Conservation (phyloP, 2,888 invertebrate genomes). For the Neoascia interrupta region DNA sequence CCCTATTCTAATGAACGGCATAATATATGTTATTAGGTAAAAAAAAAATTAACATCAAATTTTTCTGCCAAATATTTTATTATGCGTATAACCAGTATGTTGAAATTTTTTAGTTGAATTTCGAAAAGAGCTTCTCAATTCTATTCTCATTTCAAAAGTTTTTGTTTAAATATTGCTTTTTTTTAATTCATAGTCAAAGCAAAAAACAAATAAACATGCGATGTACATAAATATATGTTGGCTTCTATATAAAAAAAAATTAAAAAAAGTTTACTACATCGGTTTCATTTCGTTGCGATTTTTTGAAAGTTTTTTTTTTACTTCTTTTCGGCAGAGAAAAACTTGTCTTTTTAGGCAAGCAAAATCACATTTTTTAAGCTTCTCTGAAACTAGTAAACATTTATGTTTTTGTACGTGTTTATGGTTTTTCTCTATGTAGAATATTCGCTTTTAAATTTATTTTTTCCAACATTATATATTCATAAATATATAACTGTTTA, state of each 20-base stretch:
- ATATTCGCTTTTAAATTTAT: slow-evolving; percentile 27
- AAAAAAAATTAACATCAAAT: slow-evolving; percentile 65
- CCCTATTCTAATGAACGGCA: slow-evolving; percentile 80
- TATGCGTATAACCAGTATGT: too few relatives aligned
- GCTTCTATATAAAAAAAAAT: slow-evolving; percentile 38
- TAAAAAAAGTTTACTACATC: slow-evolving; percentile 9
- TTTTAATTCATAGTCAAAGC: slow-evolving; percentile 13
- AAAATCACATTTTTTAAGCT: too few relatives aligned
- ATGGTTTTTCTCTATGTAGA: slow-evolving; percentile 17
- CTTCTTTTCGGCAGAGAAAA: slow-evolving; percentile 35
- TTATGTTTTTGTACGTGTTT: too few relatives aligned
- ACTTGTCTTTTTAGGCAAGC: too few relatives aligned
- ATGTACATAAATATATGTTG: slow-evolving; percentile 58
- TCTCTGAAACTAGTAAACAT: too few relatives aligned
- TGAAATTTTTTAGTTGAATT: too few relatives aligned
- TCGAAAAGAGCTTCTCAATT: too few relatives aligned
- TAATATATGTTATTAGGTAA: slow-evolving; percentile 80
- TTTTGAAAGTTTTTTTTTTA: slow-evolving; percentile 17
- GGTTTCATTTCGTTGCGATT: slow-evolving; percentile 37
- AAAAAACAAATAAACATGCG: slow-evolving; percentile 34
- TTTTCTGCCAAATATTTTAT: slow-evolving; percentile 43
- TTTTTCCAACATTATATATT: too few relatives aligned
- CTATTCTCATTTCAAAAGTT: slow-evolving; percentile 26
- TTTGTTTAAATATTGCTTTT: slow-evolving; percentile 11
- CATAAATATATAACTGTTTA: too few relatives aligned